Evolutionary conservation across 2,888 invertebrate genomes (phyloP), one percentile per base, ranked within the genome.

Genomic region (Aleiodes alternator): DNA sequence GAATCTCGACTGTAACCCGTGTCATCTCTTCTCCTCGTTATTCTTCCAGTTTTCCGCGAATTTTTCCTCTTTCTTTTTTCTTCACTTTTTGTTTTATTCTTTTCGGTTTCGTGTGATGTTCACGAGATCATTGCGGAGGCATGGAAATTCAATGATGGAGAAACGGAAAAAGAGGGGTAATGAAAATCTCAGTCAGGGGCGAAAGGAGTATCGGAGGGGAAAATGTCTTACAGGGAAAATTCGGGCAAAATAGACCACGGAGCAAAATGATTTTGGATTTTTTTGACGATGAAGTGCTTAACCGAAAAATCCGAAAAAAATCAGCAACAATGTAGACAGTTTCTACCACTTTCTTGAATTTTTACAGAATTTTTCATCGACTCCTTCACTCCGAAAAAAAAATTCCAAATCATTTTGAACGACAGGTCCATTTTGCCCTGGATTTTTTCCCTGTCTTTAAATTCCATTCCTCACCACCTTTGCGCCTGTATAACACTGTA

Each of bases 11-110:
- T 64, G 64, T 34, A 61, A 38, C 61, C 50, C 14, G 57, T 61
- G 51, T 61, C 72, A 34, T 72, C 51, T 72, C 38, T 69, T 53
- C 55, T n/a, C 64, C 34, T 11, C 72, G 38, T 70, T 56, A 57
- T 70, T 61, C 56, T 69, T 56, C 29, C 16, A 11, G 43, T 59
- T 59, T n/a, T 59, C 31, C 34, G 31, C n/a, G 5, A 6, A 11
- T 31, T 31, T 59, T 59, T 31, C 23, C 9, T 23, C 23, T 16
- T 66, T 66, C 14, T 6, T 38, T 48, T 16, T 23, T 66, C 14
- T 66, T 48, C 29, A 57, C 34, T 51, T n/a, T 29, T 55, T 69
- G 14, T 70, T 14, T 29, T 57, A 14, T 70, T 38, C 43, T 57
- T 7, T 38, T 9, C 6, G 12, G 64, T 48, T 64, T 48, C 12